Percentiles rank a stretch among this genome's conserved stretches.
These are phyloP conservation scores for Morone saxatilis DNA, from an alignment of 2,113 vertebrate genomes.

Conservation along the genomic window DNA sequence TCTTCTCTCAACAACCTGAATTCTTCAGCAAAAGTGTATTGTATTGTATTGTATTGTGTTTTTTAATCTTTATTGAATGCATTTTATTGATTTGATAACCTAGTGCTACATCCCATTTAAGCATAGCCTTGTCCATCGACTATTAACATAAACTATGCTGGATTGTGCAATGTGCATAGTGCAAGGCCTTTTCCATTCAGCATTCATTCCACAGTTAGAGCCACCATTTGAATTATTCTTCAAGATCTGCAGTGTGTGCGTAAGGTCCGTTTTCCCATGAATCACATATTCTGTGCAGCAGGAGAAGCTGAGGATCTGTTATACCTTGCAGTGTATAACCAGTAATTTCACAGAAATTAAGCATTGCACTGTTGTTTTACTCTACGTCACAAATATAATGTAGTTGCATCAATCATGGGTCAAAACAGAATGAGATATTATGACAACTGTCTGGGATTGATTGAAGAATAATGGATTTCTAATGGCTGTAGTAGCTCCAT, in stretches of 20 bases:
- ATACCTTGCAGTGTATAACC: background rate
- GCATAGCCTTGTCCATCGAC: background rate
- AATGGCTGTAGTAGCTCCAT: conserved; percentile 52
- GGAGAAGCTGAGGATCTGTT: conserved; percentile 24
- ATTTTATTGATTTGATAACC: background rate
- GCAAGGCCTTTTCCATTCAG: conserved; percentile 43
- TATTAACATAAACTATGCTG: conserved; percentile 31
- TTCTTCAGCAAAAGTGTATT: background rate
- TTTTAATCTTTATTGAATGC: background rate
- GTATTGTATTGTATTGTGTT: background rate
- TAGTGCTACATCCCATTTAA: background rate
- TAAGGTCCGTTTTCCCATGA: conserved; percentile 12
- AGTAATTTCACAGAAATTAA: conserved; percentile 20
- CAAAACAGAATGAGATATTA: conserved; percentile 33
- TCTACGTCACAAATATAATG: background rate
- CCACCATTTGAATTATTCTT: conserved; percentile 65
- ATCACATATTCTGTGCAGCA: conserved; percentile 33
- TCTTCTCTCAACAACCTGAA: background rate
- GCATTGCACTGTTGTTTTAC: background rate
- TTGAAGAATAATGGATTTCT: conserved; percentile 38
- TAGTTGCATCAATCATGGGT: conserved; percentile 8
- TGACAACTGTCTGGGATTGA: conserved; percentile 42
- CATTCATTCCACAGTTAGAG: conserved; percentile 42
- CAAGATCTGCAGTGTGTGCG: conserved; percentile 35
- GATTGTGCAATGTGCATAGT: conserved; percentile 9